Evolutionary conservation across 2,797 vertebrate species (phyloP).

Genomic region (Sphenodon punctatus): DNA sequence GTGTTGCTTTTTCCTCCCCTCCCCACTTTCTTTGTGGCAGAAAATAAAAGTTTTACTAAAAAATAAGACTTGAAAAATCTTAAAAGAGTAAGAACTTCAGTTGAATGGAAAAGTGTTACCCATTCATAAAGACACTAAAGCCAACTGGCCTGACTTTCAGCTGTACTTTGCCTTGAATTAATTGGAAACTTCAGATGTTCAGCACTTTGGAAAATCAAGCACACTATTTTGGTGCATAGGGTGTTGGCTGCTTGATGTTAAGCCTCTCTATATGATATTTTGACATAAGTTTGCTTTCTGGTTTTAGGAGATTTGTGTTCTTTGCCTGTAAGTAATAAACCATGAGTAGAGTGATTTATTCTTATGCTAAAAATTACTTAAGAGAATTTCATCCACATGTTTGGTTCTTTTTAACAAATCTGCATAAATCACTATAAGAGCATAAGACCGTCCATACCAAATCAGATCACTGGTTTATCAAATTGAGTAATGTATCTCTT

Average conservation of each 20-base stretch:
- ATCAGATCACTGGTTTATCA: not conserved
- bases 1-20: not conserved
- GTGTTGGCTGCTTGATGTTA: not conserved
- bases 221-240: not conserved
- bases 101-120: not conserved
- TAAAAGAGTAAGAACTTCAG: not conserved
- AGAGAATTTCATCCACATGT: not conserved
- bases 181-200: not conserved
- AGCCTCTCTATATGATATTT: not conserved
- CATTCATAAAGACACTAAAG: not conserved
- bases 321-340: not conserved
- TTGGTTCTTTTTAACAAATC: not conserved
- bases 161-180: not conserved
- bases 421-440: not conserved
- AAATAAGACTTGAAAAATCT: not conserved
- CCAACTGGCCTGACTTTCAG: not conserved
- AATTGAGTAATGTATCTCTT: not conserved
- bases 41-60: fast-evolving
- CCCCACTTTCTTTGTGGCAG: not conserved
- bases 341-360: not conserved
- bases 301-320: not conserved
- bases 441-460: not conserved
- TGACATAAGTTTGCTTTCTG: not conserved
- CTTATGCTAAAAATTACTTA: not conserved
- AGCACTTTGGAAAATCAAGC: not conserved